These are phyloP conservation scores for Leptopilina clavipes DNA, from an alignment of 1,140 invertebrate species.

Conservation along the genomic window DNA sequence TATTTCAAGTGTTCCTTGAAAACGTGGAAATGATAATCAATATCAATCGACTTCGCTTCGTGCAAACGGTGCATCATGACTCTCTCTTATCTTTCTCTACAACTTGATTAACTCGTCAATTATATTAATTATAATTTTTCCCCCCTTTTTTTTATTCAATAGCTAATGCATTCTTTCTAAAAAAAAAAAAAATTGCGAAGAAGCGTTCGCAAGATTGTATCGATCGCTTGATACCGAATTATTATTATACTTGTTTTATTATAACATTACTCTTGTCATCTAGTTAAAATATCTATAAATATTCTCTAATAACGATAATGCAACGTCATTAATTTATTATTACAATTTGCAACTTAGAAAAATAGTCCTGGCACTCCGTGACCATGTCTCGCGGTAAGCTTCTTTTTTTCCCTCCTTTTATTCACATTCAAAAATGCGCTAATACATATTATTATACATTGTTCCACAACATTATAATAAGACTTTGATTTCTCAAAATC, in stretches of 20 bases:
- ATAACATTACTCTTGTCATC: conserved; percentile 62
- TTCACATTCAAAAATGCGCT: conserved; percentile 16
- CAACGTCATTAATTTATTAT: conserved; percentile 73
- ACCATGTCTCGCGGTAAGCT: conserved; percentile 64
- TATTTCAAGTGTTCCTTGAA: conserved; percentile 22
- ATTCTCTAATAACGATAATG: conserved; percentile 75
- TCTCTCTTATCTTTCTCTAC: conserved; percentile 12
- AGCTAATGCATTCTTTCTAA: conserved; percentile 47
- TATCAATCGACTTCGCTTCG: conserved; percentile 21
- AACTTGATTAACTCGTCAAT: conserved; percentile 6
- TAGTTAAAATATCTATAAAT: conserved; percentile 71
- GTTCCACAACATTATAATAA: conserved; percentile 32
- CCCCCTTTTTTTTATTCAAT: conserved; percentile 35
- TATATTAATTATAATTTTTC: conserved; percentile 33
- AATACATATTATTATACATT: background rate
- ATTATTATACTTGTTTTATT: conserved; percentile 48
- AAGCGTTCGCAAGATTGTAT: conserved; percentile 44
- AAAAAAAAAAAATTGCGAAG: conserved; percentile 30
- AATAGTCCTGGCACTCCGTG: conserved; percentile 70
- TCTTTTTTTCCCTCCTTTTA: background rate
- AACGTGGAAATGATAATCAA: conserved; percentile 2
- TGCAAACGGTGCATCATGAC: background rate
- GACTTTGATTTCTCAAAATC: conserved; percentile 36
- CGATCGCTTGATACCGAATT: conserved; percentile 49
- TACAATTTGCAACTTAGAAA: conserved; percentile 75